Evolutionary conservation across 2,113 vertebrate genomes (phyloP), one percentile per base, ranked within the genome.

Genomic region (Oreochromis niloticus): DNA sequence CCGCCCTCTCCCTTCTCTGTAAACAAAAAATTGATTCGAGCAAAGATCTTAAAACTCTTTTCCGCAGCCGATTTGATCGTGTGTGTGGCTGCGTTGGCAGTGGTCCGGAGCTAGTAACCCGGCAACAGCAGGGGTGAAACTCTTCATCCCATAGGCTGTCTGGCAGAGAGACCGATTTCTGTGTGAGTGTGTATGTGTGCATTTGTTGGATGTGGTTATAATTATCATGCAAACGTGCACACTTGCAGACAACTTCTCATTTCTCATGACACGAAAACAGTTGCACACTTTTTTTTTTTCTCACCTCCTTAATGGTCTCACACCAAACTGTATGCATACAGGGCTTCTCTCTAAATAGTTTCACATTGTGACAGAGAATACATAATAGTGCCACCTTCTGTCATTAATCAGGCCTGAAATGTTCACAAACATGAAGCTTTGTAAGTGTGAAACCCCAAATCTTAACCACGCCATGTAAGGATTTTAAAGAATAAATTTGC

Each of bases 91-190:
- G 57, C 57, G 39, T 80, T 91, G 91, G 88, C 94, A 83, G 79
- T 85, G 86, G 90, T 94, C 88, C 5, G 83, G 86, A 91, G 87
- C 85, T 83, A 88, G 95, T 94, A 95, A 92, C 95, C 93, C 89
- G 66, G 95, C 92, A 95, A 96, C 94, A 90, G 88, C 90, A 88
- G 82, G 80, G 86, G 82, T 92, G 61, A 87, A 93, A 87, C 63
- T 92, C 92, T 91, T 92, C 88, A 94, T 93, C 93, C 92, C 85
- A 90, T 83, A 94, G 94, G 85, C 94, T 94, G 93, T 93, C 93
- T 94, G 93, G 88, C 87, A 88, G 75, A 79, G 87, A 85, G 68
- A 41, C 82, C 1, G n/a, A 52, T 88, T 50, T 82, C 36, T 88
- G 4, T 81, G 27, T 71, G n/a, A 3, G 34, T 61, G 22, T 30